Evolutionary conservation across 2,888 invertebrate species (phyloP), one percentile per base, ranked within the genome.

Genomic region (Clunio marinus): DNA sequence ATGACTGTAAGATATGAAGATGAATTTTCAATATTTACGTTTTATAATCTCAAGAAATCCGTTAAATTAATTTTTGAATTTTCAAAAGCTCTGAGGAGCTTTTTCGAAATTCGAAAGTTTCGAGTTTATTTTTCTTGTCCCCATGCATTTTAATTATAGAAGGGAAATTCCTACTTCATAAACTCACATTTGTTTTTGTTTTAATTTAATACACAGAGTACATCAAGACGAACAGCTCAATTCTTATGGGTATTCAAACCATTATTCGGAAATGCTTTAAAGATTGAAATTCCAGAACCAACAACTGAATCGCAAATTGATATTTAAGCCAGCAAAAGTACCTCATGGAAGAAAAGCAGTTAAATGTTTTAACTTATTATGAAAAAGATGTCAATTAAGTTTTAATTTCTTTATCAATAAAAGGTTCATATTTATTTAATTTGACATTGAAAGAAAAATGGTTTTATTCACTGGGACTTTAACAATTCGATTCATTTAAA

Each of bases 181-280:
- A n/a, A 46, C n/a, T n/a, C n/a, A n/a, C n/a, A n/a, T n/a, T n/a
- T n/a, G n/a, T n/a, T n/a, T 45, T 35, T 55, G 37, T 66, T 51
- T 13, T 28, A n/a, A 32, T 28, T 67, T 41, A 69, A 62, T 71
- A 85, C 85, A 22, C 82, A 91, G 91, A 90, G 88, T 77, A 86
- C 90, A 2, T 89, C 90, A 28, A 83, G 87, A 71, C 83, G 91
- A 69, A 87, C 88, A 74, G 87, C 88, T 74, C 82, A 84, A 24
- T 82, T 90, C 73, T 77, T 90, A 72, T 83, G 89, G 69, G 82
- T 89, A 46, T 88, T 91, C 80, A 85, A 88, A 73, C 90, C 91
- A 2, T 78, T 89, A 70, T 84, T 91, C 76, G 84, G 88, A 15
- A 85, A 86, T n/a, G 81, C 82, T 10, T 85, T 91, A 75, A 86